phyloP scores from a whole-genome alignment of 2,888 invertebrate genomes.

The Spisula solida region DNA sequence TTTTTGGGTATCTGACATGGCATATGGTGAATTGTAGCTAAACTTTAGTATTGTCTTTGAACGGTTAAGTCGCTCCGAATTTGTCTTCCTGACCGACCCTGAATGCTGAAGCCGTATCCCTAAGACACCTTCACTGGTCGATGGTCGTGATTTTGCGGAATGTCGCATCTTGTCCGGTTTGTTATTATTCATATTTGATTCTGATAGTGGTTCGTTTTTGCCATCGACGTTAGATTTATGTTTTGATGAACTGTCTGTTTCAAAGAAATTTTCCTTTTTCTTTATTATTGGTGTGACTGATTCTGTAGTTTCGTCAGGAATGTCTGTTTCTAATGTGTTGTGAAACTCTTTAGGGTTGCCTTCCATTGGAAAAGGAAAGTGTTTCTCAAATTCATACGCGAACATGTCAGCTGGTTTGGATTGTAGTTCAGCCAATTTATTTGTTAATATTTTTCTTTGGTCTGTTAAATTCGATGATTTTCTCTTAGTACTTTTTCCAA shows the following conservation, averaged over 20 bases:
- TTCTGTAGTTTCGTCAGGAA: background rate
- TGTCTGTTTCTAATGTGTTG: conserved; percentile 23
- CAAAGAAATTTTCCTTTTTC: background rate
- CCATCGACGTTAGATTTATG: background rate
- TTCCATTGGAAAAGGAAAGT: conserved; percentile 32
- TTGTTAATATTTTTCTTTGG: background rate
- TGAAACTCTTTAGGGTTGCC: conserved; percentile 34
- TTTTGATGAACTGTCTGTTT: background rate
- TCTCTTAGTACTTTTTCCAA: background rate
- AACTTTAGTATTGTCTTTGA: conserved; percentile 33
- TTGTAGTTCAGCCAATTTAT: conserved; percentile 5
- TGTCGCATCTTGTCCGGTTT: background rate
- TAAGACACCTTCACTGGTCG: conserved; percentile 29
- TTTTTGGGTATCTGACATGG: conserved; percentile 53
- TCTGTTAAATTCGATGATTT: background rate
- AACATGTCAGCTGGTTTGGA: background rate
- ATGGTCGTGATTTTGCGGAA: conserved; percentile 27
- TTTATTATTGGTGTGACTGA: background rate
- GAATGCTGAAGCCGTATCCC: background rate
- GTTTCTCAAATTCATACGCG: conserved; percentile 34
- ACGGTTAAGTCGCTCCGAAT: conserved; percentile 23
- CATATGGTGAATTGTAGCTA: conserved; percentile 58
- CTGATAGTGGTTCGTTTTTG: background rate
- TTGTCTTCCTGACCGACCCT: conserved; percentile 33
- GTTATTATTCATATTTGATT: background rate